Base-by-base conservation (phyloP, 2,113 vertebrate species). In the Typhlomys cinereus region DNA sequence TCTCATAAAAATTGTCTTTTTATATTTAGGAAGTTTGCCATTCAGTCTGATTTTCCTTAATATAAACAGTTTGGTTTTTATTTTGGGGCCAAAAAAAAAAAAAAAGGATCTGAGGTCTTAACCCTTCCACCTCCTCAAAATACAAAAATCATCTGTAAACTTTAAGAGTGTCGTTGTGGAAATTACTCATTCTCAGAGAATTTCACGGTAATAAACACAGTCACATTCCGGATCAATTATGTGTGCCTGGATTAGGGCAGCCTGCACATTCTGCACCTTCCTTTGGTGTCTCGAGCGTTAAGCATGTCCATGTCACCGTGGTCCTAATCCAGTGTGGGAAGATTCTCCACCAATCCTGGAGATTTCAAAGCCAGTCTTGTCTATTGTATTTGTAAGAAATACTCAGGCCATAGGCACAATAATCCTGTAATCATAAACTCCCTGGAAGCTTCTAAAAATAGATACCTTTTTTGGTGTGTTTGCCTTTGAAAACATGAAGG, bases 171-270 rank as follows among this genome's bases (percentile, higher is more conserved):
- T 79, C 36, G 2, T 78, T 95, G 88, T 93, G 90, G 90, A 89
- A 93, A 93, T 95, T 94, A 90, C 85, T 93, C 92, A 88, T 92
- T 86, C 34, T 85, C 41, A 44, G 85, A 96, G 93, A 94, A 94
- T 95, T 87, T 92, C 69, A 54, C 82, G 92, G 89, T 82, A 93
- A 89, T 79, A 91, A 95, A 57, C 13, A 2, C 69, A 93, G 71
- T 46, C 95, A 90, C 90, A 91, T 97, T 96, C 95, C 92, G 89
- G 91, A 82, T 95, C 92, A 96, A 81, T 80, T 88, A 96, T 96
- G 11, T 93, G 88, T 93, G 85, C 57, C 17, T 74, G 92, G 95
- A 90, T 96, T 88, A 92, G 89, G 89, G 90, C 75, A 57, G 82
- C 6, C 71, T 25, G 0, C 15, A 6, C 75, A 7, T 52, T 41